phyloP scores from a whole-genome alignment of 2,113 vertebrate species.

The Chloroceryle aenea region DNA sequence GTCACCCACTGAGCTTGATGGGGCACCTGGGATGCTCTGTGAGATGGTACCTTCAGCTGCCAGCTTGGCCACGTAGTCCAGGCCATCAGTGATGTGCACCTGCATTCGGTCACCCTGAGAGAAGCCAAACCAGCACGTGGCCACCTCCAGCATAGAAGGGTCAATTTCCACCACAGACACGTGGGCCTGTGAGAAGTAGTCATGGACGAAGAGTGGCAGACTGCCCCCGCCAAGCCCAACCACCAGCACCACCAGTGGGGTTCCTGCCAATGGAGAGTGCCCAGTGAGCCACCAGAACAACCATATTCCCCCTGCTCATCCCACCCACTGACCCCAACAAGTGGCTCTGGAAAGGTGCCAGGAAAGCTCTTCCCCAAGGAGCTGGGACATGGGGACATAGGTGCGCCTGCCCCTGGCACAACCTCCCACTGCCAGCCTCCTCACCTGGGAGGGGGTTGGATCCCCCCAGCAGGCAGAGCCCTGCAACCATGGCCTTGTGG shows the following conservation, averaged over 20 bases:
- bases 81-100: constrained; percentile 87
- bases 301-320: rapidly evolving
- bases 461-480: constrained; percentile 83
- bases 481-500: constrained; percentile 93
- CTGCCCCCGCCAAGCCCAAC: constrained; percentile 94
- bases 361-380: not conserved
- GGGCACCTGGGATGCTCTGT: rapidly evolving
- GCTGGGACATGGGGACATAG: not conserved
- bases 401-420: not conserved
- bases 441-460: constrained; percentile 72
- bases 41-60: constrained; percentile 80
- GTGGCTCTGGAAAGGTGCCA: not conserved
- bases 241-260: constrained; percentile 80
- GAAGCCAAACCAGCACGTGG: constrained; percentile 89
- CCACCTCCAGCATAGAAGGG: constrained; percentile 87
- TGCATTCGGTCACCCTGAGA: constrained; percentile 82
- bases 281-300: not conserved
- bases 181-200: constrained; percentile 80
- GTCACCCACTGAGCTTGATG: not conserved
- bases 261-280: constrained; percentile 66
- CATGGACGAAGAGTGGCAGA: constrained; percentile 90
- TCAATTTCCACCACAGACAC: constrained; percentile 92
- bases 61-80: constrained; percentile 82
- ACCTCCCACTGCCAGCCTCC: not conserved
- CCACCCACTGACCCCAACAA: not conserved